These are phyloP conservation scores for Tinea pellionella DNA, from an alignment of 2,888 invertebrate genomes.

Conservation along the genomic window DNA sequence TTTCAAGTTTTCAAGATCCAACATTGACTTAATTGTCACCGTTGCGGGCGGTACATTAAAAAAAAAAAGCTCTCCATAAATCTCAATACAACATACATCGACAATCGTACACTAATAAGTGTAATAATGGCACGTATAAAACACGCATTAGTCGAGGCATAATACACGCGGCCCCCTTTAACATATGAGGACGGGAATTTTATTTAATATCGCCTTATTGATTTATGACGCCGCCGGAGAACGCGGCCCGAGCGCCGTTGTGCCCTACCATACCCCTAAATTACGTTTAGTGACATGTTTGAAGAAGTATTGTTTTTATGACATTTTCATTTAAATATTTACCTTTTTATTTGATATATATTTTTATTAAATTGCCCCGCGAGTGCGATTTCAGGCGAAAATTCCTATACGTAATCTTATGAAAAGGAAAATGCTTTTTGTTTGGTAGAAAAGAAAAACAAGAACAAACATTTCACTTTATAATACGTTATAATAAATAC, in stretches of 20 bases:
- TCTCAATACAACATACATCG: slow-evolving; percentile 29
- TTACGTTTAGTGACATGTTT: slow-evolving; percentile 7
- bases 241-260: slow-evolving; percentile 29
- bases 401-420: no score
- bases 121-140: slow-evolving; percentile 51
- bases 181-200: slow-evolving; percentile 47
- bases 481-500: no score
- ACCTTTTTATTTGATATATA: background rate
- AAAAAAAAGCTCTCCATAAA: slow-evolving; percentile 11
- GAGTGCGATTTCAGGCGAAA: background rate
- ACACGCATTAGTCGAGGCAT: slow-evolving; percentile 39
- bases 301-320: slow-evolving; percentile 8
- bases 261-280: background rate
- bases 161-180: background rate
- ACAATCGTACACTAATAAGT: slow-evolving; percentile 43
- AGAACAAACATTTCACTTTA: no score
- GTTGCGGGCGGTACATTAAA: no score
- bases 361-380: background rate
- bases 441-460: no score
- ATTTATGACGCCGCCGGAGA: slow-evolving; percentile 45
- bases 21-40: no score
- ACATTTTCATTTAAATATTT: background rate
- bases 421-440: no score
- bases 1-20: no score
- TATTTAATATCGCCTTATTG: slow-evolving; percentile 62